Evolutionary conservation across 1,140 invertebrate genomes (phyloP), one percentile per base, ranked within the genome.

Genomic region (Drosophila cardini): DNA sequence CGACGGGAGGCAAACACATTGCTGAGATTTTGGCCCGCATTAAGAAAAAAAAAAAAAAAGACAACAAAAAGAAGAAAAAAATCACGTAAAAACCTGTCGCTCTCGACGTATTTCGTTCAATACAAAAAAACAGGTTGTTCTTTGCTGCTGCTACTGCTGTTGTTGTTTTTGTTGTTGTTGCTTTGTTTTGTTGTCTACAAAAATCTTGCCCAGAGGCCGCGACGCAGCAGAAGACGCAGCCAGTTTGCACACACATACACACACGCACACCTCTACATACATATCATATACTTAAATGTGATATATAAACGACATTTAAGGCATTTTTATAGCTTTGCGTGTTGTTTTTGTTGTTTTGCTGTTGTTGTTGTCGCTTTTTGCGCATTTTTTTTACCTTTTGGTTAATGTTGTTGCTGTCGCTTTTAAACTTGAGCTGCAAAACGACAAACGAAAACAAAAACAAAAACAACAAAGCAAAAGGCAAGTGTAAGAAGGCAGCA

Each of bases 251-350:
- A 57, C 52, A 70, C 61, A 60, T 1, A 71, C 50, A 55, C 16
- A 57, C 4, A 50, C 13, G 68, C 52, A 48, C 10, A 64, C 36
- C 16, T 57, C 34, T n/a, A 34, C 38, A 38, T 0, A 57, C 38
- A 50, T 42, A 21, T 26, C 63, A 40, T 26, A 26, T 18, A 46
- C n/a, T 38, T 52, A 43, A 61, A 71, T 74, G 64, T 65, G 56
- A 76, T 65, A 57, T 65, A 77, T 72, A 69, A 78, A 72, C 75
- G 78, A 86, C 82, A 86, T 82, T 86, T 86, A 86, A 81, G 73
- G 78, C 82, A 85, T 86, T 87, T 85, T 86, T 81, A 86, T 86
- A 76, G 75, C 75, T 82, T 82, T 83, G 75, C 80, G 79, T 82
- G 75, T 74, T 48, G 76, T 32, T 46, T 38, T 67, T 72, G 36